Conservation (phyloP, 2,113 vertebrate species). For the Corapipo altera region DNA sequence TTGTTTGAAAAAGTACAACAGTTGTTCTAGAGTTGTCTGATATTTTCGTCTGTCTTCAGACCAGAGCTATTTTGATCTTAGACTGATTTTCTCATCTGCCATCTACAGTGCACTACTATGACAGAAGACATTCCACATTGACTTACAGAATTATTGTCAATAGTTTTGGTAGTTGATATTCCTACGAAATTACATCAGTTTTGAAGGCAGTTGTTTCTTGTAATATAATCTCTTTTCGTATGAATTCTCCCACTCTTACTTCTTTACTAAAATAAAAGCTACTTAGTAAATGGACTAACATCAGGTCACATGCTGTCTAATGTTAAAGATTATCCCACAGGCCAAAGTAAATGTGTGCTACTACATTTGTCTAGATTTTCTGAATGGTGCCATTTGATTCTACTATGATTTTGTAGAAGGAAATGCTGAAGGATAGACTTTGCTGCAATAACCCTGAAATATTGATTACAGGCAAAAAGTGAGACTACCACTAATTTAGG, state of each 20-base stretch:
- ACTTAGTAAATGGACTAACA: background rate
- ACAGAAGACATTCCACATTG: background rate
- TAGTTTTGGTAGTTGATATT: background rate
- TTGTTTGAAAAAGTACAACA: background rate
- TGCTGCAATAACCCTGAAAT: background rate
- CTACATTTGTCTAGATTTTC: constrained; percentile 16
- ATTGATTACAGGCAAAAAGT: background rate
- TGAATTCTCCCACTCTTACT: background rate
- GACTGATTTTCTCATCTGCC: background rate
- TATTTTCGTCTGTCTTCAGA: background rate
- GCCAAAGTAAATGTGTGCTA: background rate
- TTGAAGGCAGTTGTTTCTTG: constrained; percentile 2
- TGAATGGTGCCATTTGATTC: background rate
- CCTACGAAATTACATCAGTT: background rate
- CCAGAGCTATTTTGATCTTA: background rate
- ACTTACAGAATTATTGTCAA: background rate
- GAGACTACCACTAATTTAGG: background rate
- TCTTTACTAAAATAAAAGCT: background rate
- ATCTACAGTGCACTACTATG: background rate
- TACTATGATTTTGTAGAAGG: background rate
- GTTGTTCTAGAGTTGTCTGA: background rate
- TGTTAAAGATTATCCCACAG: constrained; percentile 15
- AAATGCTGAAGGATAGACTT: background rate
- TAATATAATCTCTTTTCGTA: background rate
- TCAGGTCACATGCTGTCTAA: background rate